Percentiles rank a stretch among this genome's conserved stretches.
Conservation (phyloP, 2,113 vertebrate genomes). For the Varanus salvator region DNA sequence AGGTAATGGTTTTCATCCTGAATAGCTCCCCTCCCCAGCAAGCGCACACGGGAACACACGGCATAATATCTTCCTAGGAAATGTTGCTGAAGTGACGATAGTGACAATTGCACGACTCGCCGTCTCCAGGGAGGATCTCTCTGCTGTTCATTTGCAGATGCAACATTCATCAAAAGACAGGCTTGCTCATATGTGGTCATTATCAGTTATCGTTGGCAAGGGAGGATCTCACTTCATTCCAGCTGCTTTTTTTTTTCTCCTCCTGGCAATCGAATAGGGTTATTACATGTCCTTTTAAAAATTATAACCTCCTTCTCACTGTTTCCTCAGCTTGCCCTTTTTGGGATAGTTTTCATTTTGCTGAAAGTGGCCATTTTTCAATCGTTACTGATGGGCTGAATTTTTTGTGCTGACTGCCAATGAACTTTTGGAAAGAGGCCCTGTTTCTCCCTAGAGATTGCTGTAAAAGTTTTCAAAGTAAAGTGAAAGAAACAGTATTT, state of each 20-base stretch:
- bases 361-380: constrained; percentile 71
- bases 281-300: constrained; percentile 53
- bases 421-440: constrained; percentile 75
- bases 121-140: constrained; percentile 31
- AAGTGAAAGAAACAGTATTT: constrained; percentile 62
- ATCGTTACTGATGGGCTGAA: constrained; percentile 70
- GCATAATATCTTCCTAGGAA: constrained; percentile 16
- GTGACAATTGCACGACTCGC: neutral
- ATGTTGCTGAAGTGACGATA: constrained; percentile 9
- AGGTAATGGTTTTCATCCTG: constrained; percentile 43
- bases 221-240: constrained; percentile 46
- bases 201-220: constrained; percentile 53
- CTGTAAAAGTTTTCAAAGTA: constrained; percentile 73
- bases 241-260: constrained; percentile 44
- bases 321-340: constrained; percentile 41
- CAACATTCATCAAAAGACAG: neutral
- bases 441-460: constrained; percentile 69
- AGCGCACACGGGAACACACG: neutral
- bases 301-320: constrained; percentile 30
- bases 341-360: constrained; percentile 72
- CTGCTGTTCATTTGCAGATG: neutral
- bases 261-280: constrained; percentile 57
- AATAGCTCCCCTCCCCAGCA: neutral
- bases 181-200: constrained; percentile 49
- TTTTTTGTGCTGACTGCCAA: constrained; percentile 74